A percentile compares a stretch with the other conserved stretches of the same genome.
Evolutionary conservation across 2,888 invertebrate species (phyloP).

Genomic region (Epinotia brunnichana): DNA sequence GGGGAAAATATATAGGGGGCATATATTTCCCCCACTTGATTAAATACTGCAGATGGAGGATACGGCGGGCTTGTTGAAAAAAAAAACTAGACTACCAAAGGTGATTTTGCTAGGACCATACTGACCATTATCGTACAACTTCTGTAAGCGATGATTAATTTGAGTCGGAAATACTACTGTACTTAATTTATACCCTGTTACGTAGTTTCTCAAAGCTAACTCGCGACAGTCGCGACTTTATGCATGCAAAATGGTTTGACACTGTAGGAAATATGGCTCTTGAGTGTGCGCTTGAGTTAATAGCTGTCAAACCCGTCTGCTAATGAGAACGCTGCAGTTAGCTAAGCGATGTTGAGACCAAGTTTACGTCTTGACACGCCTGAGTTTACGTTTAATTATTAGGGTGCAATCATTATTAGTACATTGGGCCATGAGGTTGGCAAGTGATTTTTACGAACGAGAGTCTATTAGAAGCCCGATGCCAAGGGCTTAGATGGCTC

Average conservation of each 20-base stretch:
- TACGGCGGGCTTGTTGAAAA: too few species aligned
- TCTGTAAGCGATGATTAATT: too few species aligned
- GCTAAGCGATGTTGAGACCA: slow-evolving; percentile 51
- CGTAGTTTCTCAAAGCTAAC: slow-evolving; percentile 53
- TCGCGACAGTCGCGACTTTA: slow-evolving; percentile 70
- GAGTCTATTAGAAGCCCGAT: too few species aligned
- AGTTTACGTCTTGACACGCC: slow-evolving; percentile 40
- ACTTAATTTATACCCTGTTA: slow-evolving; percentile 28
- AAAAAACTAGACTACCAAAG: too few species aligned
- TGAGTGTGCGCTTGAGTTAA: slow-evolving; percentile 75
- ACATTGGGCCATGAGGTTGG: too few species aligned
- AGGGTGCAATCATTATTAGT: neutral
- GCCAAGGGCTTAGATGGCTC: too few species aligned
- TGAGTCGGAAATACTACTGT: neutral
- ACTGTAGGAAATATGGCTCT: slow-evolving; percentile 70
- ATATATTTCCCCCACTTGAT: too few species aligned
- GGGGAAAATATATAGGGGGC: too few species aligned
- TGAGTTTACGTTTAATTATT: slow-evolving; percentile 4
- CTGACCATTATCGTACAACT: too few species aligned
- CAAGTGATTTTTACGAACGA: too few species aligned
- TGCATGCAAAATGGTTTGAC: slow-evolving; percentile 75
- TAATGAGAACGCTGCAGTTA: slow-evolving; percentile 67
- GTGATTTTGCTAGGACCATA: too few species aligned
- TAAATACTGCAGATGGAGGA: too few species aligned
- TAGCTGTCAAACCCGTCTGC: slow-evolving; percentile 71